Evolutionary conservation across 2,113 vertebrate genomes (phyloP).

Genomic region (Aptenodytes forsteri): DNA sequence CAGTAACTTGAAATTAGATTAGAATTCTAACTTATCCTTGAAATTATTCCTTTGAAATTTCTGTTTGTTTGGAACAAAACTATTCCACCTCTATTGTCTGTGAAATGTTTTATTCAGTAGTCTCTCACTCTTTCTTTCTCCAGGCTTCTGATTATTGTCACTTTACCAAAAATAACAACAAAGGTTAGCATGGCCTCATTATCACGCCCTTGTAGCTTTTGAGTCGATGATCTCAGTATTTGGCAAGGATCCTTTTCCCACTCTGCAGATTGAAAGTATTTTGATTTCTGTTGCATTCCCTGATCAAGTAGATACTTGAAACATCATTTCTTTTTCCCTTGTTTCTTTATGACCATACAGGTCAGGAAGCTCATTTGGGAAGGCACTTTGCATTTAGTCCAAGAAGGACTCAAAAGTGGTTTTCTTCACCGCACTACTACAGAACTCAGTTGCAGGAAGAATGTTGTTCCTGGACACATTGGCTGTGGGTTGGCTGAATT

Average conservation of each 20-base stretch:
- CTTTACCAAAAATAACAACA: background rate
- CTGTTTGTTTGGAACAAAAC: background rate
- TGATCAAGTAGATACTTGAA: background rate
- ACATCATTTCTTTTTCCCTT: background rate
- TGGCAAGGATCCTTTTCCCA: background rate
- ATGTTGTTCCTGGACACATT: background rate
- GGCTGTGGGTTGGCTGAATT: slow-evolving; percentile 82
- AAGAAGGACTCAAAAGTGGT: slow-evolving; percentile 77
- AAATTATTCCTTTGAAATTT: background rate
- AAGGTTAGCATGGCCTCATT: background rate
- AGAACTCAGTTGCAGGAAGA: background rate
- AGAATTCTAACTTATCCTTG: background rate
- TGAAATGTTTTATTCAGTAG: background rate
- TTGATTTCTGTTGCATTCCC: background rate
- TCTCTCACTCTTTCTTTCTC: background rate
- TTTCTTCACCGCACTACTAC: slow-evolving; percentile 63
- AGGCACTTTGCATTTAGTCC: slow-evolving; percentile 80
- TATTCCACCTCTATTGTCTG: background rate
- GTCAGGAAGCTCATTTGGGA: slow-evolving; percentile 82
- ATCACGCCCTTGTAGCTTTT: background rate
- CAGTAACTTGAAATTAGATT: background rate
- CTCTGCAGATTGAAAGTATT: background rate
- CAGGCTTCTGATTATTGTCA: background rate
- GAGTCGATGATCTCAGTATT: background rate
- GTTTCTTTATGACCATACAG: slow-evolving; percentile 63